Conservation (phyloP, 2,797 vertebrate species). For the Myripristis murdjan region DNA sequence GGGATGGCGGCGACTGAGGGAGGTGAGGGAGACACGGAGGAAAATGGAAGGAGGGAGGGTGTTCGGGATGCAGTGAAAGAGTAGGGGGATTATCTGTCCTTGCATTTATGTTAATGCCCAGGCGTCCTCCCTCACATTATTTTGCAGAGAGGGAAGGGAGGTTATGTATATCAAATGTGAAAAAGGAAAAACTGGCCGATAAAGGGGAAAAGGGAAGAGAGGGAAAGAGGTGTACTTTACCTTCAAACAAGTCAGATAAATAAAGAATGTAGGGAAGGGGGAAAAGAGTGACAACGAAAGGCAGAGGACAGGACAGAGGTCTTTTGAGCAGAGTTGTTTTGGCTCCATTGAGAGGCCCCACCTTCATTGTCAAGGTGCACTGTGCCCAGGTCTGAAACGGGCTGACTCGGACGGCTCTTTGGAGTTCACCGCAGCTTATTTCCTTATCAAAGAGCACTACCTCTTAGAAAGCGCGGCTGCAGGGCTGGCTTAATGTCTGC, state of each 20-base stretch:
- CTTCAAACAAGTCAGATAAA: constrained; percentile 18
- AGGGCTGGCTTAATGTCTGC: constrained; percentile 41
- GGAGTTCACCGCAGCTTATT: constrained; percentile 52
- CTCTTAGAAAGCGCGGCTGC: constrained; percentile 46
- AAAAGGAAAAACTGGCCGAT: constrained; percentile 32
- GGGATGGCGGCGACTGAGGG: constrained; percentile 20
- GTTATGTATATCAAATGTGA: constrained; percentile 42
- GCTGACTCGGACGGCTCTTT: constrained; percentile 59
- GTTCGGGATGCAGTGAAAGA: constrained; percentile 28
- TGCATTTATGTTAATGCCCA: constrained; percentile 69
- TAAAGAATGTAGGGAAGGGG: constrained; percentile 16
- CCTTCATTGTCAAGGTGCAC: constrained; percentile 59
- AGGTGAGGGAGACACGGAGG: neutral
- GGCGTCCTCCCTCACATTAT: constrained; percentile 33
- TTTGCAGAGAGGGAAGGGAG: constrained; percentile 12
- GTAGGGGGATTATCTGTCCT: constrained; percentile 66
- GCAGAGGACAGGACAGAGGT: constrained; percentile 44
- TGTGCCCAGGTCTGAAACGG: constrained; percentile 47
- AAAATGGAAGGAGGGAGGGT: constrained; percentile 30
- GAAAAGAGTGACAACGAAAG: constrained; percentile 46
- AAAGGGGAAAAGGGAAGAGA: constrained; percentile 38
- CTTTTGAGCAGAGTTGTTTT: constrained; percentile 54
- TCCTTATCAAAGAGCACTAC: constrained; percentile 64
- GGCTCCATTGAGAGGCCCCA: constrained; percentile 26
- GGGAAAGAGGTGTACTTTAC: neutral